Evolutionary conservation across 2,888 invertebrate species (phyloP), one percentile per base, ranked within the genome.

Genomic region (Caradrina clavipalpis): DNA sequence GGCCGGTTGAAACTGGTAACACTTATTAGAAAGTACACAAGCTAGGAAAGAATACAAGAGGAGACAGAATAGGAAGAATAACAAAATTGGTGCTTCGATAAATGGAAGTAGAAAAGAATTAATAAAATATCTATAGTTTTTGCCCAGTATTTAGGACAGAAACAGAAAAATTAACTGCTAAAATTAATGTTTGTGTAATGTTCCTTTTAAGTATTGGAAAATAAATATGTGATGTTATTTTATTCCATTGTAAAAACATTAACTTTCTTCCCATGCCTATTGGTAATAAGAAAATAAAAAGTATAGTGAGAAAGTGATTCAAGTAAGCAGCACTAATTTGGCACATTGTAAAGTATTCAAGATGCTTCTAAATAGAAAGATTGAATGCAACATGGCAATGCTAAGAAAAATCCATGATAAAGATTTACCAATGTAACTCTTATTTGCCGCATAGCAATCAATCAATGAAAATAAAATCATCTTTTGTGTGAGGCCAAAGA

Each of bases 281-380:
- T 51, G 6, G 45, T 75, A 51, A 58, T 58, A 57, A 26, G 45
- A 66, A 55, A 58, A 26, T 49, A 45, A 47, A 13, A 26, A 31
- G 11, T 61, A 35, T 22, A 42, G 45, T 22, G 15, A 1, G 31
- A 19, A 22, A 19, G 35, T n/a, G 19, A 54, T 47, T 1, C 15
- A 55, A 61, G 39, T 53, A 80, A 69, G 72, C 76, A 66, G 81
- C 63, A 62, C 57, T 71, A 73, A 68, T 82, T 83, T 83, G 83
- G 83, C 83, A 83, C 83, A 73, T 58, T 49, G 31, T 73, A 26
- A 59, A 79, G 39, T 53, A n/a, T 13, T 26, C 19, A 31, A 45
- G 51, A 49, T 45, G 42, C 45, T 45, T 45, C 5, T 11, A 45
- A 45, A 39, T 13, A 39, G 39, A 11, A 13, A 39, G 0, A 17